Conservation (phyloP, 37 sponge, comb jelly and placozoan genomes). For the Chondrosia reniformis region DNA sequence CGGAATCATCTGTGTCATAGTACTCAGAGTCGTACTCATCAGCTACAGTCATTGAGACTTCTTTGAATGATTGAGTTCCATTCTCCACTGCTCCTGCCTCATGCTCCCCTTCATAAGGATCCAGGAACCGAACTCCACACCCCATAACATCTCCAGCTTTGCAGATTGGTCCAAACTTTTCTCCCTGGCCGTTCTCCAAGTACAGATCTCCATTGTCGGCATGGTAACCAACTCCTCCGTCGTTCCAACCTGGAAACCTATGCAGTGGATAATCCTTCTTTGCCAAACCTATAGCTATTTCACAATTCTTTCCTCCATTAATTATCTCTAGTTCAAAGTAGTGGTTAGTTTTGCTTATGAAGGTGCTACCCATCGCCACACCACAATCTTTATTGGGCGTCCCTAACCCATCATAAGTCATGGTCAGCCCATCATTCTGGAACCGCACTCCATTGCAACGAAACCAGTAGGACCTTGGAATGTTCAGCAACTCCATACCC, state of each 20-base stretch:
- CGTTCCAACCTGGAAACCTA: conserved; percentile 70
- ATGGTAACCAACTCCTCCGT: conserved; percentile 70
- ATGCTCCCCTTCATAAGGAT: neutral
- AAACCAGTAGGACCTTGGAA: conserved; percentile 43
- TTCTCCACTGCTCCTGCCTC: neutral
- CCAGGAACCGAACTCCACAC: conserved; percentile 60
- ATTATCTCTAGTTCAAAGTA: conserved; percentile 81
- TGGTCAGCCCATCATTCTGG: conserved; percentile 48
- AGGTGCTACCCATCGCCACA: conserved; percentile 49
- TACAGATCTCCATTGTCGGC: conserved; percentile 71
- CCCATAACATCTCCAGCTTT: conserved; percentile 61
- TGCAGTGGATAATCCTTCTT: conserved; percentile 56
- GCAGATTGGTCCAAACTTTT: conserved; percentile 64
- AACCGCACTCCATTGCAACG: conserved; percentile 62
- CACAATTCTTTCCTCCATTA: conserved; percentile 51
- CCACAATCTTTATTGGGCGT: conserved; percentile 56
- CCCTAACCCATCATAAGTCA: conserved; percentile 59
- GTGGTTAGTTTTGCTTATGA: conserved; percentile 40
- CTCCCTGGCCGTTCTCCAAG: conserved; percentile 49
- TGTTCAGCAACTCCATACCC: conserved; percentile 33
- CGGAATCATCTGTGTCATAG: conserved; percentile 17
- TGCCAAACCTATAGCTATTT: conserved; percentile 75
- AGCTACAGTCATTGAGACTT: neutral
- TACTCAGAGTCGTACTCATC: neutral
- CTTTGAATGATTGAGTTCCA: neutral